Conservation (phyloP, 2,797 vertebrate genomes). For the Pipistrellus pipistrellus region DNA sequence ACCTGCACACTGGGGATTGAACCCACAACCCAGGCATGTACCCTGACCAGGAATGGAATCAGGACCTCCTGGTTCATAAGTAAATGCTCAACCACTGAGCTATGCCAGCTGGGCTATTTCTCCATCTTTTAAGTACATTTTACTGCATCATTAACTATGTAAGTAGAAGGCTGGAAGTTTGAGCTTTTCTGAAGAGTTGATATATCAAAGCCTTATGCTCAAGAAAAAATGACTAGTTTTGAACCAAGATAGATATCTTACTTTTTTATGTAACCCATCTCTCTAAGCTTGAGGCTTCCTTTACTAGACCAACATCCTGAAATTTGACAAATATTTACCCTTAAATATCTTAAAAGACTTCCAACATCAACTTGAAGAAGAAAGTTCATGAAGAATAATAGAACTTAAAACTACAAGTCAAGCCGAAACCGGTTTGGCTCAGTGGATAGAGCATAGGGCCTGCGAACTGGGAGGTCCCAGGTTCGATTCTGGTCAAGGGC, state of each 20-base stretch:
- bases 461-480: no score
- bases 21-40: no score
- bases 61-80: no score
- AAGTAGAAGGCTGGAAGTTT: background rate
- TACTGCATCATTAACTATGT: background rate
- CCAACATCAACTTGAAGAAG: conserved; percentile 7
- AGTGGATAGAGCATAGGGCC: no score
- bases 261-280: conserved; percentile 45
- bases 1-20: no score
- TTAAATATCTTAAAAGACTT: conserved; percentile 45
- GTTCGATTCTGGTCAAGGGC: no score
- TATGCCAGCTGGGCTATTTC: background rate
- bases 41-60: no score
- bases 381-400: background rate
- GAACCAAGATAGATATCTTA: background rate
- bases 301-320: background rate
- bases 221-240: conserved; percentile 13
- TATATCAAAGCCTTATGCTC: background rate
- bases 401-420: conserved; percentile 6
- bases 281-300: conserved; percentile 12
- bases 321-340: conserved; percentile 9
- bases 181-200: background rate
- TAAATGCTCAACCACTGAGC: no score
- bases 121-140: background rate
- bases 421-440: background rate